Base-by-base conservation (phyloP, 1,140 invertebrate species). In the Phymastichus coffea region DNA sequence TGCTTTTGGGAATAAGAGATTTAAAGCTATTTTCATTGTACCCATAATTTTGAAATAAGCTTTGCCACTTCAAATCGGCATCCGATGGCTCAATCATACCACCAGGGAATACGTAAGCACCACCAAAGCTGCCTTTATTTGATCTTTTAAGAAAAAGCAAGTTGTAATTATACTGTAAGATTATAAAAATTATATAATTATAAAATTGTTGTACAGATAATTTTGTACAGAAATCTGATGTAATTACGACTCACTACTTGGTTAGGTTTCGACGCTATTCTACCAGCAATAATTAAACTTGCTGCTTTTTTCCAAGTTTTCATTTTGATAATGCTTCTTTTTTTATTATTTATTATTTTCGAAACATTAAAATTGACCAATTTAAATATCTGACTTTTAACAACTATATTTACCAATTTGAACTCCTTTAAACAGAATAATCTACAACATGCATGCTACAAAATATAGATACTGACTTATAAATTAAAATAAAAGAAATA, bases 101-200 rank as follows among this genome's bases (percentile, higher is more conserved):
- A 15, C 93, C 92, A 33, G 93, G 92, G 79, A 94, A 95, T 9
- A 94, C 92, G 66, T 87, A 87, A 28, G 83, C 78, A 64, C 86
- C 87, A 6, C 91, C 87, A 82, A 92, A 86, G 30, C 78, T 82
- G 8, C 83, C 84, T 44, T 83, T 82, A 4, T 80, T 71, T 52
- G 85, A 84, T 48, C 90, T 78, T 75, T 90, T 88, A 22, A 91
- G 63, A 26, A 84, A 80, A 19, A 92, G 68, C 10, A 91, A 71
- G 70, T 85, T 79, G 62, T 85, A 84, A 66, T 83, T 71, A 51
- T 69, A 71, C 72, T 76, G 68, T 23, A 63, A 53, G 38, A 46
- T 57, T 41, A 19, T 33, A n/a, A n/a, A n/a, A n/a, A n/a, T n/a
- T n/a, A n/a, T n/a, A n/a, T n/a, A n/a, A n/a, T n/a, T n/a, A n/a